Evolutionary conservation across 2,113 vertebrate species (phyloP), one percentile per base, ranked within the genome.

Genomic region (Columba janthina): DNA sequence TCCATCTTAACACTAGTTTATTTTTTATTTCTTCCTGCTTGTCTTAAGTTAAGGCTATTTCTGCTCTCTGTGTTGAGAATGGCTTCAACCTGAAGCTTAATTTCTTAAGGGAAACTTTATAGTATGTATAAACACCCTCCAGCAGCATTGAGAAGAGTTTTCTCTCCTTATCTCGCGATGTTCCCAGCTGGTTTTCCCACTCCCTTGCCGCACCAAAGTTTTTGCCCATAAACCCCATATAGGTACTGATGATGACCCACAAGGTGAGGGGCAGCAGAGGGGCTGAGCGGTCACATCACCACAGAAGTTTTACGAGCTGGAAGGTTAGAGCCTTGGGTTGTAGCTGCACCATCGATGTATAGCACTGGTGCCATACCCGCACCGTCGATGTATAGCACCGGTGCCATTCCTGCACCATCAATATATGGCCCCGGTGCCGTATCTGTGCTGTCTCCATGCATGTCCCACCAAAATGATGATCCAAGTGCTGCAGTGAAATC

Each of bases 361-460:
- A 42, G 42, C 42, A 42, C 42, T 6, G 42, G 42, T 50, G n/a
- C 18, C 1, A 1, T 15, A 19, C 46, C 57, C 32, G 19, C 15
- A 5, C 32, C 28, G 3, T 6, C 1, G 2, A 25, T 7, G 5
- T 1, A 3, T 2, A 20, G 10, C 53, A 10, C 19, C 21, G 34
- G 31, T 51, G 65, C 46, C 34, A 28, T 8, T 40, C 48, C 57
- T 42, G 19, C 15, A 5, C 32, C 28, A 3, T 8, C 1, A 2
- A 25, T 7, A 4, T 1, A 2, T 2, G 25, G 12, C 53, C 11
- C 19, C 25, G 40, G 31, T 51, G 65, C 53, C 34, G 24, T 8
- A 17, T 15, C 18, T 18, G 1, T 0, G 12, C 36, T 32, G 21
- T 9, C 50, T 29, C 3, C 16, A 20, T 32, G 46, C 11, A 4